A percentile compares a stretch with the other conserved stretches of the same genome.
These are phyloP conservation scores for Hozukius guyotensis DNA, from an alignment of 2,797 vertebrate species.

Conservation along the genomic window DNA sequence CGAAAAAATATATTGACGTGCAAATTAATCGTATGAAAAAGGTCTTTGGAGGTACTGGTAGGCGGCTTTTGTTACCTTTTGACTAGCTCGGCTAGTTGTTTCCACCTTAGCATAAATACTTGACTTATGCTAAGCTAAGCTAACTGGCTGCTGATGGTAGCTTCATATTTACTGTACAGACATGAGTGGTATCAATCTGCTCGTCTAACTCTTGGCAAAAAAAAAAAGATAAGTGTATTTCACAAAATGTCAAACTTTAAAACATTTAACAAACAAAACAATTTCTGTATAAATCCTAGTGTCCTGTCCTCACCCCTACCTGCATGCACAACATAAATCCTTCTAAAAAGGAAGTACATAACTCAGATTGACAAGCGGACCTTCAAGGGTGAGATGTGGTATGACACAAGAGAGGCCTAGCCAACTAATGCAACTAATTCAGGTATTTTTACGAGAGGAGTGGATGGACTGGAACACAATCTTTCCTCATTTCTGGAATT, in stretches of 20 bases:
- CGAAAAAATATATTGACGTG: no score
- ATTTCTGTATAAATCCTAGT: background rate
- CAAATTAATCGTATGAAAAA: no score
- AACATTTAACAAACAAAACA: background rate
- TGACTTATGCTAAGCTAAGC: background rate
- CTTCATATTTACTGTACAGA: background rate
- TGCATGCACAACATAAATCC: background rate
- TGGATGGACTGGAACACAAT: constrained; percentile 49
- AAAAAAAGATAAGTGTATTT: background rate
- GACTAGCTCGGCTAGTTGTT: no score
- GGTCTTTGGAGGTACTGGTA: no score
- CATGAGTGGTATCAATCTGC: background rate
- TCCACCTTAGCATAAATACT: background rate
- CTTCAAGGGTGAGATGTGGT: constrained; percentile 44
- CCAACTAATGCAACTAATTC: constrained; percentile 66
- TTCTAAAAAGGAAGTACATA: constrained; percentile 14
- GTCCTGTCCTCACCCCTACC: background rate
- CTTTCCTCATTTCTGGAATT: constrained; percentile 78
- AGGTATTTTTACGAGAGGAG: constrained; percentile 74
- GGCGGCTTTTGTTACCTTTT: no score
- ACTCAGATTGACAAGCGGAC: constrained; percentile 50
- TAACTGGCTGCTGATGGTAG: background rate
- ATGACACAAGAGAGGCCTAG: constrained; percentile 60
- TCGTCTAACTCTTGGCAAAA: background rate
- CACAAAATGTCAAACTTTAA: background rate